Evolutionary conservation across 2,113 vertebrate genomes (phyloP), one percentile per base, ranked within the genome.

Genomic region (Apaloderma vittatum): DNA sequence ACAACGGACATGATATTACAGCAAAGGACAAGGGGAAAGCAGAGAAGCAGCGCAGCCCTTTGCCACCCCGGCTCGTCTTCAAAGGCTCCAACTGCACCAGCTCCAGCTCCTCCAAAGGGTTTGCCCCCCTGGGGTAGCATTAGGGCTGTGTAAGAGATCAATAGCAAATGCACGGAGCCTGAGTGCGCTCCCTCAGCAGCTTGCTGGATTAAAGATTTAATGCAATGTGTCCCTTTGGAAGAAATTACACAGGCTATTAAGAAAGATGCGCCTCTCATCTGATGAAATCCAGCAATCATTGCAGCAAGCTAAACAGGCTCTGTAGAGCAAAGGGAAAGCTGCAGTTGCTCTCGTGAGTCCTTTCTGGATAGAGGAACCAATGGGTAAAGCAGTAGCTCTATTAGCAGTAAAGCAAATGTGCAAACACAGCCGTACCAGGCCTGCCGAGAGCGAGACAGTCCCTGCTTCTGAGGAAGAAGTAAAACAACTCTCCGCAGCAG

Each of bases 171-270:
- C 62, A 30, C 12, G 3, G 73, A 62, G 66, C 3, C 54, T 3
- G 49, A 81, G 66, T 6, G 3, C 3, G 54, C 73, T 92, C 95
- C 77, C 92, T 37, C 9, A 83, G 87, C 92, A 94, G 83, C 86
- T 90, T 43, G 90, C 82, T 73, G 76, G 66, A 91, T 94, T 81
- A 92, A 92, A 91, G 93, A 89, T 87, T 66, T 71, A 91, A 87
- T 21, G 73, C 58, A 68, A 29, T 18, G 52, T 11, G 43, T 94
- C 94, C 88, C 94, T 67, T 72, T 29, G 88, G 86, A 94, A 94
- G 90, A 87, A 82, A 88, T 91, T 89, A 96, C 71, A 66, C 36
- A 73, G 77, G 62, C 96, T 88, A 63, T 95, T 94, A 88, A 61
- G 94, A 80, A 77, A 91, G 90, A 91, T 45, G 80, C 0, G 10